These are phyloP conservation scores for Drosophila subpulchrella DNA, from an alignment of 1,140 invertebrate genomes.

Conservation along the genomic window DNA sequence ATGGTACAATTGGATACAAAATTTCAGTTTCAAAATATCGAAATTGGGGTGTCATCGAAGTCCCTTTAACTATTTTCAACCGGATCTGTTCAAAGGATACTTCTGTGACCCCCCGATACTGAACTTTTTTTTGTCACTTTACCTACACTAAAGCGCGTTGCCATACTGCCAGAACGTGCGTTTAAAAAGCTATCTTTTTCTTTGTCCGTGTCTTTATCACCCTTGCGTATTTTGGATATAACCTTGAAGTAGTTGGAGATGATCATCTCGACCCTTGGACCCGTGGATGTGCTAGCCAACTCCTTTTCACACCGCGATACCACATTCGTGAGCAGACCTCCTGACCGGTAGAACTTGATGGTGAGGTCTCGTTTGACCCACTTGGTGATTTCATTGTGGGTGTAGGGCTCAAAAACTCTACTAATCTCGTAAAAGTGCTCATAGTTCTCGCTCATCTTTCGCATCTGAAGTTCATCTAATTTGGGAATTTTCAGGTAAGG, in stretches of 20 bases:
- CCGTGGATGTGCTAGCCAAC: slow-evolving; percentile 5
- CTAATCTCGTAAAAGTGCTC: slow-evolving; percentile 47
- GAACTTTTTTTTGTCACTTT: neutral
- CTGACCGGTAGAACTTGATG: slow-evolving; percentile 50
- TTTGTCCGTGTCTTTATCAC: neutral
- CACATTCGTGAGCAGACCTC: slow-evolving; percentile 55
- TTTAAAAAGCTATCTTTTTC: neutral
- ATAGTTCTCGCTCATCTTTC: slow-evolving; percentile 22
- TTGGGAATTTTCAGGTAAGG: slow-evolving; percentile 59
- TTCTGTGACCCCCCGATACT: too few species aligned
- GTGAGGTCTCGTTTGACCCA: slow-evolving; percentile 53
- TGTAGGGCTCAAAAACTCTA: slow-evolving; percentile 7
- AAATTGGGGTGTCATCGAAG: neutral
- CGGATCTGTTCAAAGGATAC: too few species aligned
- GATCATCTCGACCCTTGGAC: slow-evolving; percentile 40
- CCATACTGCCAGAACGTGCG: neutral
- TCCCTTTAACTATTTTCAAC: too few species aligned
- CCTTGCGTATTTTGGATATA: slow-evolving; percentile 40
- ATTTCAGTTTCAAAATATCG: neutral
- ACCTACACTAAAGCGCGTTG: neutral
- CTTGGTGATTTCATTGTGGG: slow-evolving; percentile 27
- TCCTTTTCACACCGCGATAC: slow-evolving; percentile 55
- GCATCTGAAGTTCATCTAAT: slow-evolving; percentile 37
- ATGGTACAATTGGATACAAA: neutral
- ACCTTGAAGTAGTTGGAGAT: slow-evolving; percentile 56